A percentile compares a stretch with the other conserved stretches of the same genome.
These are phyloP conservation scores for Pantherophis vulpinus DNA, from an alignment of 2,797 vertebrate genomes.

Conservation along the genomic window DNA sequence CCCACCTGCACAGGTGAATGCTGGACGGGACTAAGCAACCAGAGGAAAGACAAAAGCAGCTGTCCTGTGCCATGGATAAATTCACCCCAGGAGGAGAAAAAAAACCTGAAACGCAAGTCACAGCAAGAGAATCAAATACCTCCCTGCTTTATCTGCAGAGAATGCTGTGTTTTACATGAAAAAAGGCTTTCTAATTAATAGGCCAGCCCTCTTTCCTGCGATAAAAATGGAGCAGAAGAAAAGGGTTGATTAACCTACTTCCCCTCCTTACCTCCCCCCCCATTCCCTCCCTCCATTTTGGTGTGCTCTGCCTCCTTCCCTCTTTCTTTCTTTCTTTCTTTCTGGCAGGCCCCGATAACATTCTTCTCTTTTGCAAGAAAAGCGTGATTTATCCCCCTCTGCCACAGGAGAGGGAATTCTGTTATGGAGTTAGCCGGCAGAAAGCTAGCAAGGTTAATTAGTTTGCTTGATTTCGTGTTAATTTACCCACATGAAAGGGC, in stretches of 20 bases:
- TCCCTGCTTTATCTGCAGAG: constrained; percentile 68
- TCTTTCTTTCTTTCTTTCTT: background rate
- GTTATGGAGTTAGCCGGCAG: background rate
- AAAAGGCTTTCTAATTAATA: constrained; percentile 75
- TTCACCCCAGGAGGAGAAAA: background rate
- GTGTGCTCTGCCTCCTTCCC: constrained; percentile 49
- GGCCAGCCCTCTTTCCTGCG: constrained; percentile 68
- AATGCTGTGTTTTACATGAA: constrained; percentile 72
- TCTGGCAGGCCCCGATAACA: constrained; percentile 54
- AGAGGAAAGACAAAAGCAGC: background rate
- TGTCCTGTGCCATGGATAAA: background rate
- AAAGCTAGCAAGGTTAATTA: constrained; percentile 22
- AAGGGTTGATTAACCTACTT: constrained; percentile 72
- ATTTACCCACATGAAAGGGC: background rate
- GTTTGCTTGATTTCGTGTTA: background rate
- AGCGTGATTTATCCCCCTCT: background rate
- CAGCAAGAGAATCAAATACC: constrained; percentile 50
- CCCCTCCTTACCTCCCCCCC: background rate
- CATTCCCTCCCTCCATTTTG: constrained; percentile 36
- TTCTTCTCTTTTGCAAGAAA: constrained; percentile 19
- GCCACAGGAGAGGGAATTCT: constrained; percentile 14
- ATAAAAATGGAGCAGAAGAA: constrained; percentile 68
- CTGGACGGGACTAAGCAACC: background rate
- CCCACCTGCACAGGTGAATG: background rate
- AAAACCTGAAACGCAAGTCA: background rate